Conservation (phyloP, 1,140 invertebrate species). For the Thalassaphorura encarpata region DNA sequence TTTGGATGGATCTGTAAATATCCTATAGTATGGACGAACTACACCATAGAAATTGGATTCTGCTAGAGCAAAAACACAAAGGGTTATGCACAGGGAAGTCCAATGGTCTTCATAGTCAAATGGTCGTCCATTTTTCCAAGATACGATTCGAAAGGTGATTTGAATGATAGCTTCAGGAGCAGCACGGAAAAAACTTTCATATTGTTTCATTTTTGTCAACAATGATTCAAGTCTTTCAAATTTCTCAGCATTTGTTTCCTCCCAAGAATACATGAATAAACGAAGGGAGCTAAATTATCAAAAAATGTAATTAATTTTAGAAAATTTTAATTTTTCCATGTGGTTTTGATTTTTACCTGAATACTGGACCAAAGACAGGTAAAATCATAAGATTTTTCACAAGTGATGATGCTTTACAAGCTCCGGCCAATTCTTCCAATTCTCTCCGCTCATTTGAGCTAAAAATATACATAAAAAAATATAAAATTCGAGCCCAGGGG, state of each 20-base stretch:
- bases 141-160: conserved; percentile 12
- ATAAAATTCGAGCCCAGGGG: too few species aligned
- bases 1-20: conserved; percentile 4
- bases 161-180: conserved; percentile 21
- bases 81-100: conserved; percentile 7
- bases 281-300: background rate
- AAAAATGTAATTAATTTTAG: background rate
- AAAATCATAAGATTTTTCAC: conserved; percentile 15
- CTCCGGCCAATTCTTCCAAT: conserved; percentile 9
- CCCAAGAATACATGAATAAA: conserved; percentile 4
- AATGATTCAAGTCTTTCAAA: conserved; percentile 21
- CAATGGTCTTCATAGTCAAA: conserved; percentile 9
- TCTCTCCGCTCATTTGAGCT: conserved; percentile 7
- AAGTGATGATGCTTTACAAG: too few species aligned
- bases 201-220: conserved; percentile 18
- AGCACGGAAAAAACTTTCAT: conserved; percentile 19
- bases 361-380: conserved; percentile 4
- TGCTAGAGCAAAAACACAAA: conserved; percentile 14
- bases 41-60: conserved; percentile 15
- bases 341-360: conserved; percentile 12
- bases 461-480: too few species aligned
- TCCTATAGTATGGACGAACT: conserved; percentile 5
- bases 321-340: background rate
- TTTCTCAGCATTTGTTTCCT: conserved; percentile 11
- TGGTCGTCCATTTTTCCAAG: background rate